These are phyloP conservation scores for Tipula lateralis DNA, from an alignment of 2,888 invertebrate genomes.

Conservation along the genomic window DNA sequence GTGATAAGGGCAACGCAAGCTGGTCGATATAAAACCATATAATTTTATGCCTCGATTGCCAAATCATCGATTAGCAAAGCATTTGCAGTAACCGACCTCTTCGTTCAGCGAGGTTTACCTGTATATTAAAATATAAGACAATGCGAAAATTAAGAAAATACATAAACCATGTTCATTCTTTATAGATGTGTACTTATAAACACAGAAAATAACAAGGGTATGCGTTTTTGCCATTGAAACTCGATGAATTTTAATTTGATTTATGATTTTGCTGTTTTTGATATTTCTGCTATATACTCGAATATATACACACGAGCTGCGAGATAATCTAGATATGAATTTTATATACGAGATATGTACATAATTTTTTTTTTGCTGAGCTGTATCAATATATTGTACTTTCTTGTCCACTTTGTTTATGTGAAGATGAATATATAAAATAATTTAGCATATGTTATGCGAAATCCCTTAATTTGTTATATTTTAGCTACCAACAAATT, in stretches of 20 bases:
- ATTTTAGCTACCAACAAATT: slow-evolving; percentile 11
- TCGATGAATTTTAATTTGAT: slow-evolving; percentile 5
- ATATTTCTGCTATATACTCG: neutral
- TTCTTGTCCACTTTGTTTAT: neutral
- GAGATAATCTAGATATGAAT: neutral
- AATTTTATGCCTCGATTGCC: no score
- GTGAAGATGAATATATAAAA: neutral
- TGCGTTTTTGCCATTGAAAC: neutral
- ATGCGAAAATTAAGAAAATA: neutral
- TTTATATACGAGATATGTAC: neutral
- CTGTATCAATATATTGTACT: neutral
- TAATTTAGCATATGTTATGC: neutral
- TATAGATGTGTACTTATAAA: neutral
- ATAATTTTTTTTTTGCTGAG: neutral
- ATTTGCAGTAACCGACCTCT: no score
- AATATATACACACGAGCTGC: neutral
- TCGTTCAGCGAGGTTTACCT: no score
- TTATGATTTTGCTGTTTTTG: slow-evolving; percentile 11
- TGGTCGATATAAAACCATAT: no score
- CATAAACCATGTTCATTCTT: neutral
- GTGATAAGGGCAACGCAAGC: no score
- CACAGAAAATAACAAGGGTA: neutral
- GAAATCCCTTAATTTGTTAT: slow-evolving; percentile 19
- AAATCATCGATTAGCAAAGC: no score
- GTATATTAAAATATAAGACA: neutral